Base-by-base conservation (phyloP, 2,888 invertebrate genomes). In the Litoditis marina region DNA sequence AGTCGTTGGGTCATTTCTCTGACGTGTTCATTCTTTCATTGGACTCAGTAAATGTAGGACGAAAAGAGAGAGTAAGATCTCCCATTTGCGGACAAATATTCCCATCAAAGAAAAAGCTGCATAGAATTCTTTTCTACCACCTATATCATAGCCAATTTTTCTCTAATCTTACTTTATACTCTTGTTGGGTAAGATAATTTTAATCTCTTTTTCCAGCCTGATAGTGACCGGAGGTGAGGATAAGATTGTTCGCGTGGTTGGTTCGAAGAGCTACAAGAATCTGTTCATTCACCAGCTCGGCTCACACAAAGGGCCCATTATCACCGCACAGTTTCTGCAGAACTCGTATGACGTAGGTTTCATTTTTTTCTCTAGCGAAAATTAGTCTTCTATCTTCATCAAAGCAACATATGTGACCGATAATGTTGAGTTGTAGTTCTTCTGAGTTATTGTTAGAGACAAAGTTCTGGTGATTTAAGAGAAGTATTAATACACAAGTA, bases 161-260 rank as follows among this genome's bases (percentile, higher is more conserved):
- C 2, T 11, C 16, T 46, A 16, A n/a, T 1, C 1, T 1, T 2
- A 11, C 1, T 56, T 31, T 30, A 52, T 32, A 19, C 13, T 49
- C 11, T 5, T 6, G 5, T n/a, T n/a, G n/a, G n/a, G n/a, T n/a
- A n/a, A n/a, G n/a, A n/a, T n/a, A n/a, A n/a, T 16, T 1, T 47
- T 16, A 25, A 8, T 44, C 6, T 30, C 2, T 13, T 7, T 7
- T 62, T 72, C 57, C 44, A 80, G 80, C 80, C 87, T 93, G 39
- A 84, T 96, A 11, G 91, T 91, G n/a, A 89, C 91, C 8, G 94
- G 94, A 0, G 90, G 92, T 0, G 91, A 90, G 82, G 95, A 96
- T 84, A 91, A 90, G 82, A 88, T 90, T n/a, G 90, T 90, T 42
- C 69, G 74, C 31, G 87, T 98, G 47, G 92, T 91, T 83, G 89